These are phyloP conservation scores for Ahaetulla prasina DNA, from an alignment of 2,113 vertebrate species.

Conservation along the genomic window DNA sequence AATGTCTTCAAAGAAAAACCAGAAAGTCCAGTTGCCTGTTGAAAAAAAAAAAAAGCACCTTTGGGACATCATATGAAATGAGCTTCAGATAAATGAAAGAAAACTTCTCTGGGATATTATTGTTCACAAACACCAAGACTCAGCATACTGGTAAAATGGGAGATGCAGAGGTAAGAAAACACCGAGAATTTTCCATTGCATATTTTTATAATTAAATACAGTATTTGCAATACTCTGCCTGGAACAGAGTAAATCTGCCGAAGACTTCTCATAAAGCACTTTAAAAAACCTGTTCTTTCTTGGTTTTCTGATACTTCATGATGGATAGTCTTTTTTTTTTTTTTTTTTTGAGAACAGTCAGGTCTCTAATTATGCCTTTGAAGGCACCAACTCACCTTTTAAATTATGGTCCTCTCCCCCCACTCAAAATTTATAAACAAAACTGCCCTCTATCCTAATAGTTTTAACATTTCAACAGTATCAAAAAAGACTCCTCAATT, in stretches of 20 bases:
- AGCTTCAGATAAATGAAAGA: not conserved
- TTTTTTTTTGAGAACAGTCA: not conserved
- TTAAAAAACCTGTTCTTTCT: not conserved
- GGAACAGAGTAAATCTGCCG: not conserved
- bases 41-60: no score
- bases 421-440: slow-evolving; percentile 1
- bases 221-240: not conserved
- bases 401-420: not conserved
- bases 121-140: not conserved
- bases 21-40: no score
- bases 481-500: slow-evolving; percentile 28
- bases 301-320: slow-evolving; percentile 4
- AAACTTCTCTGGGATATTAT: not conserved
- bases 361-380: not conserved
- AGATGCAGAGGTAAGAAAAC: not conserved
- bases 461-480: slow-evolving; percentile 20
- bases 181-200: not conserved
- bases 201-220: not conserved
- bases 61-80: not conserved
- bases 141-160: not conserved
- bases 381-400: slow-evolving; percentile 6
- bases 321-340: not conserved
- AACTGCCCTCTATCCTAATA: not conserved
- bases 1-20: no score
- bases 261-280: not conserved